A percentile compares a stretch with the other conserved stretches of the same genome.
Conservation (phyloP, 1,140 invertebrate species). For the Lepidostoma basale region DNA sequence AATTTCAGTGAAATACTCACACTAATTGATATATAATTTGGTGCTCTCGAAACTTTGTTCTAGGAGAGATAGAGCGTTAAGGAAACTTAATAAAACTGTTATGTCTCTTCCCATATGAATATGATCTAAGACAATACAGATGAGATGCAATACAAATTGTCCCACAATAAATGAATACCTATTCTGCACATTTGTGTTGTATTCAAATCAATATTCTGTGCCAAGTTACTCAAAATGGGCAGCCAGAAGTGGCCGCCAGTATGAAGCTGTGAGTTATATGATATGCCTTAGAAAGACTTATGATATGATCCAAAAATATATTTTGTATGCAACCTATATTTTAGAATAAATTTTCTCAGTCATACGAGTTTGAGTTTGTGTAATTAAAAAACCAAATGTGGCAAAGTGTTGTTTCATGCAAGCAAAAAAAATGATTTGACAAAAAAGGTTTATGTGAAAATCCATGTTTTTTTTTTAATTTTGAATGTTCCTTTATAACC, state of each 20-base stretch:
- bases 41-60: neutral
- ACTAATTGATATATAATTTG: neutral
- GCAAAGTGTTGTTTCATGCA: too few species aligned
- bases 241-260: neutral
- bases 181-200: neutral
- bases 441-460: too few species aligned
- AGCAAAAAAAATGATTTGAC: too few species aligned
- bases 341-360: slow-evolving; percentile 22
- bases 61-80: neutral
- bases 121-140: slow-evolving; percentile 3
- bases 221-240: neutral
- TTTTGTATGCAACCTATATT: slow-evolving; percentile 29
- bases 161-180: slow-evolving; percentile 4
- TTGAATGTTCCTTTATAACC: too few species aligned
- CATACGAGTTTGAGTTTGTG: neutral
- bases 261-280: slow-evolving; percentile 16
- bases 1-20: neutral
- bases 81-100: neutral
- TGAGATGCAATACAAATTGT: neutral
- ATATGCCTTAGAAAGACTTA: slow-evolving; percentile 30
- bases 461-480: too few species aligned
- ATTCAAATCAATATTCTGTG: neutral
- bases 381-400: slow-evolving; percentile 1
- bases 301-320: slow-evolving; percentile 27
- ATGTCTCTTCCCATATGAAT: too few species aligned